Conservation (phyloP, 2,888 invertebrate species). For the Psylliodes chrysocephalus region DNA sequence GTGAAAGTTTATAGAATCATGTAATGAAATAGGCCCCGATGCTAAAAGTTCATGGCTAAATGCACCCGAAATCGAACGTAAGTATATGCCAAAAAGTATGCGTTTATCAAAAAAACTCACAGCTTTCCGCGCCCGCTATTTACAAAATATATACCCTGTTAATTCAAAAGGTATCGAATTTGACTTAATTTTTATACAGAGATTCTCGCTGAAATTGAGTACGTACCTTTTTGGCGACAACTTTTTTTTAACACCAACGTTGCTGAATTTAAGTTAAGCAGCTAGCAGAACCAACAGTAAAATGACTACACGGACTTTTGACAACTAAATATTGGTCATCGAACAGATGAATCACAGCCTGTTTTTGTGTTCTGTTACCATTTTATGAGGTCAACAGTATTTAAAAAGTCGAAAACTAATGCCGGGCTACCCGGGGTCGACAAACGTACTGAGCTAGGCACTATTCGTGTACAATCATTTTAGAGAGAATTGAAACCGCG, state of each 20-base stretch:
- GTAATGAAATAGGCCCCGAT: not conserved
- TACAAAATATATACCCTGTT: constrained; percentile 22
- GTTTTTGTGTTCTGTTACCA: constrained; percentile 64
- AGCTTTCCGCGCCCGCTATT: not conserved
- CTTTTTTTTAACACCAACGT: constrained; percentile 22
- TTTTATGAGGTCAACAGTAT: constrained; percentile 48
- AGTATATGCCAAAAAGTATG: constrained; percentile 25
- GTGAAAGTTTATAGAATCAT: too few relatives aligned
- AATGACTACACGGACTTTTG: constrained; percentile 60
- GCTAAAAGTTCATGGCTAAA: constrained; percentile 37
- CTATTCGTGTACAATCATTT: constrained; percentile 45
- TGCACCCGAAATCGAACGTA: constrained; percentile 49
- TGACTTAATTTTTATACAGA: not conserved
- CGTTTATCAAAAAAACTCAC: not conserved
- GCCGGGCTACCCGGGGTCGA: constrained; percentile 46
- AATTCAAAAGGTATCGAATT: constrained; percentile 12
- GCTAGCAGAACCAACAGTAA: constrained; percentile 53
- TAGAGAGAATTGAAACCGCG: constrained; percentile 25
- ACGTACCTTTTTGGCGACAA: constrained; percentile 23
- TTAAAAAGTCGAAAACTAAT: constrained; percentile 52
- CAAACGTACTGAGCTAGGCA: constrained; percentile 63
- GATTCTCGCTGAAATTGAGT: not conserved
- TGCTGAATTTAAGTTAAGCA: constrained; percentile 45
- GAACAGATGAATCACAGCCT: constrained; percentile 67
- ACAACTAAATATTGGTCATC: constrained; percentile 65